Conservation (phyloP, 64 coral and sea anemone genomes). For the Astreopora myriophthalma region DNA sequence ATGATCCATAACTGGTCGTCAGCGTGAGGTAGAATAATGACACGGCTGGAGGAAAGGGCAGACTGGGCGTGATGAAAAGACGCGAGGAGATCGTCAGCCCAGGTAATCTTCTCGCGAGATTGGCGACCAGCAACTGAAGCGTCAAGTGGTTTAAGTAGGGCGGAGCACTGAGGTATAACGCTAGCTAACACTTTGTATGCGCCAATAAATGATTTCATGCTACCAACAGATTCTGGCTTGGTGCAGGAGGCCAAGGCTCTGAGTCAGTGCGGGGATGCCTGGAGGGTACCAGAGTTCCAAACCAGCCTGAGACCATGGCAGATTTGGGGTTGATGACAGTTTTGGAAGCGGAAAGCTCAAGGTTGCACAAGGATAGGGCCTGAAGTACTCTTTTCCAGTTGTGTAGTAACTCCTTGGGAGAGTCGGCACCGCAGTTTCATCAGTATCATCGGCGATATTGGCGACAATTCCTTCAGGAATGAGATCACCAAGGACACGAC, state of each 20-base stretch:
- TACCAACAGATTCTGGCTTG: too few species aligned
- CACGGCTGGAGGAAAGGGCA: neutral
- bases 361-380: neutral
- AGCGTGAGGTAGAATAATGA: too few species aligned
- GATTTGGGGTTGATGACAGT: neutral
- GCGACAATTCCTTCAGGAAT: neutral
- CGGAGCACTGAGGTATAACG: neutral
- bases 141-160: neutral
- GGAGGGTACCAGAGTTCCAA: too few species aligned
- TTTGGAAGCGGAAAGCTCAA: neutral
- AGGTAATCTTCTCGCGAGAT: neutral
- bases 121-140: neutral
- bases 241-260: too few species aligned
- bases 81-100: too few species aligned
- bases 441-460: neutral
- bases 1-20: too few species aligned
- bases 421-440: slow-evolving; percentile 28
- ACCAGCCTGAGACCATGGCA: too few species aligned
- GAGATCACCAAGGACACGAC: slow-evolving; percentile 18
- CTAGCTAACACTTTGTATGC: neutral
- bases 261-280: too few species aligned
- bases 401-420: neutral
- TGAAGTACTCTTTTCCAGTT: neutral
- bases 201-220: too few species aligned
- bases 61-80: neutral